A percentile compares a stretch with the other conserved stretches of the same genome.
These are phyloP conservation scores for Drosophila mercatorum DNA, from an alignment of 2,888 invertebrate species.

Conservation along the genomic window DNA sequence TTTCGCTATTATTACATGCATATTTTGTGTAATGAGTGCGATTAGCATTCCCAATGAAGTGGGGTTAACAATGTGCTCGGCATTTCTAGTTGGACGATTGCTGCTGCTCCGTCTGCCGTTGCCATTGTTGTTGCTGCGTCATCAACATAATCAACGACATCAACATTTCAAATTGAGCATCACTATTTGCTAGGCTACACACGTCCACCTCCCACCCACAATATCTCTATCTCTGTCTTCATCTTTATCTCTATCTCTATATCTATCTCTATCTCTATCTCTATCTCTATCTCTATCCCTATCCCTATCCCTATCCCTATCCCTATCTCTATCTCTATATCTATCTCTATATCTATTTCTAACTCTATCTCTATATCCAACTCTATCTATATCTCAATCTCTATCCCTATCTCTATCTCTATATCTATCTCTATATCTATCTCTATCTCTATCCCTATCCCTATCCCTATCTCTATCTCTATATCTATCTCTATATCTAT, in stretches of 20 bases:
- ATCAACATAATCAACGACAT: conserved; percentile 76
- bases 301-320: background rate
- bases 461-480: background rate
- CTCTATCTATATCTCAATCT: background rate
- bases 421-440: conserved; percentile 1
- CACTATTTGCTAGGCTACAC: conserved; percentile 53
- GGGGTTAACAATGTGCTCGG: conserved; percentile 78
- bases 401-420: background rate
- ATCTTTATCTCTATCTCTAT: no score
- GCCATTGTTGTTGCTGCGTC: conserved; percentile 44
- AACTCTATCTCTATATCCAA: conserved; percentile 1
- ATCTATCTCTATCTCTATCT: no score
- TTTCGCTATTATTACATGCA: conserved; percentile 79
- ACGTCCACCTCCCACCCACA: background rate
- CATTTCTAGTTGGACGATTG: conserved; percentile 58
- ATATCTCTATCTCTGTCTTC: background rate
- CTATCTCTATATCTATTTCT: conserved; percentile 1
- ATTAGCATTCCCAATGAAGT: conserved; percentile 80
- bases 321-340: background rate
- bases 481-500: background rate
- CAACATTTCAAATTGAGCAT: conserved; percentile 74
- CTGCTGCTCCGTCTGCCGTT: background rate
- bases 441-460: background rate
- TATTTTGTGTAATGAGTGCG: conserved; percentile 79
- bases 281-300: no score